Base-by-base conservation (phyloP, 2,797 vertebrate species). In the Mormyrus proboscirostris region DNA sequence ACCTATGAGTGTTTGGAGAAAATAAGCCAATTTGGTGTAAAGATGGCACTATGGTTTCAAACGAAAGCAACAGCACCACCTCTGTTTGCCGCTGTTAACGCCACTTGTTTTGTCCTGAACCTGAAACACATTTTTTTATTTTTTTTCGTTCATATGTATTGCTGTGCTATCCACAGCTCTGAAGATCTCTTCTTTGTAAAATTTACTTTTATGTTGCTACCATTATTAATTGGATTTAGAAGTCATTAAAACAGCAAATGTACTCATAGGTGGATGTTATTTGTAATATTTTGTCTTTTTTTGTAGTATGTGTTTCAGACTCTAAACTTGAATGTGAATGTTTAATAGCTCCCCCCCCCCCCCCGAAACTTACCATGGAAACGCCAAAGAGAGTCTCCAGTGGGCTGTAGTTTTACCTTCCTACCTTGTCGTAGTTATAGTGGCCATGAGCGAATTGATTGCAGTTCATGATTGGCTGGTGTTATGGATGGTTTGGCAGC, bases 391-490 rank as follows among this genome's bases (percentile, higher is more conserved):
- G 14, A 19, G 14, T 69, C 44, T 65, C 87, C 38, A 22, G 86
- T 33, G 19, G 86, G 53, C 87, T 88, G 22, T 51, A 49, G 47
- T 51, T 19, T 73, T 73, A 29, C 87, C 47, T 29, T 33, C 6
- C 47, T 50, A 2, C 22, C n/a, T 29, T 76, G 73, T 76, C 33
- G 2, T 38, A 89, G 33, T 47, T n/a, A 59, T 38, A 38, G 7
- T 25, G 22, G 79, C 44, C n/a, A n/a, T 29, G 47, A 14, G 44
- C 12, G 5, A 69, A 69, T 55, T 33, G 85, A 38, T 41, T 1
- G 22, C 49, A 86, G 16, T 44, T 5, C 91, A 93, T 91, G 90
- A 94, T 93, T 91, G 90, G 93, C 93, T 89, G 92, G 90, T 93
- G 90, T 90, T 6, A 92, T 53, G 6, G 59, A 92, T 92, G 90